A percentile compares a stretch with the other conserved stretches of the same genome.
phyloP scores from a whole-genome alignment of 30 jellyfish, hydroid and myxozoan genomes.

The Hydractinia echinata region DNA sequence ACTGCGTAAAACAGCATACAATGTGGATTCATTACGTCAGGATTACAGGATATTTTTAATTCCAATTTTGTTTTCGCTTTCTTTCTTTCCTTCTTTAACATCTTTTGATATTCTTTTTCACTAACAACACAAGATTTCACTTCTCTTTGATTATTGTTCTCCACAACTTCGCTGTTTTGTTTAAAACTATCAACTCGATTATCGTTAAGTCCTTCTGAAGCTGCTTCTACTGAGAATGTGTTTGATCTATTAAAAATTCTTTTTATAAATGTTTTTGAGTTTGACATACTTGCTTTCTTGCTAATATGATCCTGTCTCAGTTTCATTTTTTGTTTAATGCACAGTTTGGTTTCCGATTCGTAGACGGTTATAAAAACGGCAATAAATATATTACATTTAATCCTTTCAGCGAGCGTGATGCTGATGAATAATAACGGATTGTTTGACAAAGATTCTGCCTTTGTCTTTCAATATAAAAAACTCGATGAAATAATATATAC shows the following conservation, averaged over 20 bases:
- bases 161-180: not conserved
- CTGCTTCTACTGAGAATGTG: not conserved
- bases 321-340: no score
- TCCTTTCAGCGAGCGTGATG: no score
- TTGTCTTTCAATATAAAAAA: no score
- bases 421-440: no score
- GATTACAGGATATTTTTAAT: not conserved
- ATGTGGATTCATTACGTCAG: not conserved
- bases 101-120: constrained; percentile 3
- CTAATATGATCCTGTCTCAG: not conserved
- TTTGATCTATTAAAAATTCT: not conserved
- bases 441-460: no score
- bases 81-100: not conserved
- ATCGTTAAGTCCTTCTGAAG: not conserved
- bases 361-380: no score
- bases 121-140: constrained; percentile 4
- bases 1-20: constrained; percentile 11
- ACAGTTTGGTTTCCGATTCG: no score
- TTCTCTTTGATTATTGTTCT: not conserved
- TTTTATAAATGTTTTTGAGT: not conserved
- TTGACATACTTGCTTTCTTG: constrained; percentile 5
- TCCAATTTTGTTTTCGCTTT: not conserved
- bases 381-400: no score
- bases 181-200: not conserved
- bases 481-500: no score